These are phyloP conservation scores for Ciconia boyciana DNA, from an alignment of 2,113 vertebrate genomes.

Conservation along the genomic window DNA sequence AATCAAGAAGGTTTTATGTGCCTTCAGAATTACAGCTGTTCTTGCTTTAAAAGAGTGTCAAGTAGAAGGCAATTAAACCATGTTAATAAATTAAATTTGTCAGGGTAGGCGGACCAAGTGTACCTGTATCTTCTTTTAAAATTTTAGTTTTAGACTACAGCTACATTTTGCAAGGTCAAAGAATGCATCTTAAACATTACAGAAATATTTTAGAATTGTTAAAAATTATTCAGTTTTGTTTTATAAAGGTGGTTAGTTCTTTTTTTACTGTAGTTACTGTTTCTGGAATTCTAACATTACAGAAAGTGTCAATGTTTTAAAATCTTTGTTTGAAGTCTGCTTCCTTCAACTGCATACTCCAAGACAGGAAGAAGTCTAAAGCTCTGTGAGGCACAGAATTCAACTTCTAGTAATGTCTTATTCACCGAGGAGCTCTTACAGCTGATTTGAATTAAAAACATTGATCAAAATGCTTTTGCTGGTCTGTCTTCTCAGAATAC, in stretches of 20 bases:
- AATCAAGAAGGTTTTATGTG: background rate
- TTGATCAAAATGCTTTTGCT: background rate
- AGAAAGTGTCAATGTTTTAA: background rate
- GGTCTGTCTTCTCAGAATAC: background rate
- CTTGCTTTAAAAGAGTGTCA: background rate
- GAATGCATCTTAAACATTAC: background rate
- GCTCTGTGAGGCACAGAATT: background rate
- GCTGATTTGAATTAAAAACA: background rate
- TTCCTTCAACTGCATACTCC: background rate
- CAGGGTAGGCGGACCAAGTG: background rate
- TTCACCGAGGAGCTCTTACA: background rate
- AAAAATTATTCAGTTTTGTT: background rate
- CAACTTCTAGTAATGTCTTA: background rate
- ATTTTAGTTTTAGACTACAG: background rate
- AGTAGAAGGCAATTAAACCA: background rate
- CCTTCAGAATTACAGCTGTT: background rate
- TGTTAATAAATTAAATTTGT: background rate
- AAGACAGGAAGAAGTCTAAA: background rate
- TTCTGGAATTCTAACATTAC: background rate
- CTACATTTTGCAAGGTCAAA: background rate
- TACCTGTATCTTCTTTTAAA: background rate
- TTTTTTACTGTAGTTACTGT: background rate
- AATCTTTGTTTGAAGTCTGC: background rate
- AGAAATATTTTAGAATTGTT: background rate
- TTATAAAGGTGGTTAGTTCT: background rate